Conservation (phyloP, 2,113 vertebrate species). For the Seriola rivoliana region DNA sequence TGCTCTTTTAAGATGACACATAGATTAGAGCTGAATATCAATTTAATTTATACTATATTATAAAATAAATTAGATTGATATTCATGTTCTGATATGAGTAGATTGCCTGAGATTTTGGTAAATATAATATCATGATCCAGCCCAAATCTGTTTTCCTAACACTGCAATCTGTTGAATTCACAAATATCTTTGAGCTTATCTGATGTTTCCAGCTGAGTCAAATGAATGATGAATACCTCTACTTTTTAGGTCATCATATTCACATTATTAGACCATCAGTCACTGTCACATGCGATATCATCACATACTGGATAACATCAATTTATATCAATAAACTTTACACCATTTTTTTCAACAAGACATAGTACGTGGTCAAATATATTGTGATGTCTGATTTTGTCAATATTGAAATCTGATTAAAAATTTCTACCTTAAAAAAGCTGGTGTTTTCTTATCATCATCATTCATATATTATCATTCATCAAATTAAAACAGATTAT, state of each 20-base stretch:
- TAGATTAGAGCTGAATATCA: neutral
- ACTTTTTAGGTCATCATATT: conserved; percentile 7
- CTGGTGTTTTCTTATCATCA: neutral
- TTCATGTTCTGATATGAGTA: neutral
- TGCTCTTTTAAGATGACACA: neutral
- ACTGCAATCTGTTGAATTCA: neutral
- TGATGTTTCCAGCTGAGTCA: neutral
- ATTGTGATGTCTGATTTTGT: neutral
- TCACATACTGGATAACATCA: neutral
- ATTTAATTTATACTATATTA: neutral
- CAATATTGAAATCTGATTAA: neutral
- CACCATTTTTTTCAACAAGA: too few relatives aligned
- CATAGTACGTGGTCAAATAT: neutral
- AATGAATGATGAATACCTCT: neutral
- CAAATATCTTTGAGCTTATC: neutral
- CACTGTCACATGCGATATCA: neutral
- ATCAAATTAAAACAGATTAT: neutral
- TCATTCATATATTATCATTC: too few relatives aligned
- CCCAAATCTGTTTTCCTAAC: neutral
- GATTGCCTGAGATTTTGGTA: neutral
- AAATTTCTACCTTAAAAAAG: neutral
- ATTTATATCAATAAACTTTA: neutral
- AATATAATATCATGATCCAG: neutral
- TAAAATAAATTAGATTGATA: neutral
- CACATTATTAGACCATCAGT: neutral